These are phyloP conservation scores for Dynastes maya DNA, from an alignment of 2,888 invertebrate species.

Conservation along the genomic window DNA sequence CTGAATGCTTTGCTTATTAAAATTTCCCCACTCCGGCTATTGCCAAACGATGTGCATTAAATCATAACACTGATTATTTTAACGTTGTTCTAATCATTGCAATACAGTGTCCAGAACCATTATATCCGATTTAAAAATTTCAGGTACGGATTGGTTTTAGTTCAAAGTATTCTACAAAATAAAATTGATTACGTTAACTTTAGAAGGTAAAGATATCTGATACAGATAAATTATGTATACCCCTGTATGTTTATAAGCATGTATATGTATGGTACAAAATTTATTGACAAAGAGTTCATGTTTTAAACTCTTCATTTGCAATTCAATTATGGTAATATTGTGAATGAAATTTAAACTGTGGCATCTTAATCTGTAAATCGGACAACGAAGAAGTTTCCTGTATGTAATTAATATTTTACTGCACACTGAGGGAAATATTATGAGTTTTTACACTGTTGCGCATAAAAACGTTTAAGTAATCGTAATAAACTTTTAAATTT, in stretches of 20 bases:
- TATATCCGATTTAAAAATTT: neutral
- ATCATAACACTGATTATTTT: no score
- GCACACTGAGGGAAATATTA: neutral
- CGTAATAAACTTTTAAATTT: no score
- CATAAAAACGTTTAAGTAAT: no score
- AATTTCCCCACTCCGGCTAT: no score
- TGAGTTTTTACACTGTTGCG: neutral
- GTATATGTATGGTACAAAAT: neutral
- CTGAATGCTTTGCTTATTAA: no score
- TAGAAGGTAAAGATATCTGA: no score
- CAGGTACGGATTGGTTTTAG: conserved; percentile 3
- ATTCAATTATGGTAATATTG: conserved; percentile 19
- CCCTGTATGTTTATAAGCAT: neutral
- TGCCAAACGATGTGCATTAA: no score
- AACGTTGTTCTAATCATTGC: no score
- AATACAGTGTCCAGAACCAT: conserved; percentile 32
- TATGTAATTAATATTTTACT: conserved; percentile 5
- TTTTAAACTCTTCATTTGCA: conserved; percentile 16
- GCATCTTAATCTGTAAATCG: conserved; percentile 8
- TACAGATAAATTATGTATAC: neutral
- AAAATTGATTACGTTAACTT: conserved; percentile 54
- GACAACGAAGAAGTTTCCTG: conserved; percentile 5
- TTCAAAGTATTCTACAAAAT: conserved; percentile 53
- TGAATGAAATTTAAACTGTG: conserved; percentile 6
- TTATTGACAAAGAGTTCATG: conserved; percentile 18